Percentiles rank a stretch among this genome's conserved stretches.
phyloP scores from a whole-genome alignment of 2,797 vertebrate species.

The Decapterus maruadsi region DNA sequence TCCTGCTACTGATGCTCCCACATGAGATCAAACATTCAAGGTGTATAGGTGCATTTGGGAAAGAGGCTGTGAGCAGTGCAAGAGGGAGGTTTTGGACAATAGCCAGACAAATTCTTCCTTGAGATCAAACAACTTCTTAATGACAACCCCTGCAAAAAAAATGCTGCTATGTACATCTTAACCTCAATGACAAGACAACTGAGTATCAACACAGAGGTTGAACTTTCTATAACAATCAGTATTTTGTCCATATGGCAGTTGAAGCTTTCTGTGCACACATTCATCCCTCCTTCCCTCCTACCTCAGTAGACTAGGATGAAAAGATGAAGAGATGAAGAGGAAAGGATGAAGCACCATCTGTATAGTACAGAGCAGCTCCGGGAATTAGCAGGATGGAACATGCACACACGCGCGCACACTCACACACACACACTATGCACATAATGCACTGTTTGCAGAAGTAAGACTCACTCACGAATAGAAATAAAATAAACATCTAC shows the following conservation, averaged over 20 bases:
- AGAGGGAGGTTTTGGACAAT: not conserved
- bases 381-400: constrained; percentile 68
- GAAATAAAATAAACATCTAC: constrained; percentile 24
- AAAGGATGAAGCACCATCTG: constrained; percentile 79
- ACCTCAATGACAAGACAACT: not conserved
- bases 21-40: constrained; percentile 1
- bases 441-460: constrained; percentile 33
- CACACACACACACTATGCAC: constrained; percentile 21
- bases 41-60: not conserved
- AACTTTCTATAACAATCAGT: not conserved
- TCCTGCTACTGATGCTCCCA: not conserved
- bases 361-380: constrained; percentile 68
- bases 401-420: constrained; percentile 46
- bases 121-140: constrained; percentile 2
- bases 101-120: not conserved
- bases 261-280: constrained; percentile 30
- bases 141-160: not conserved
- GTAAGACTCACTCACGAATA: not conserved
- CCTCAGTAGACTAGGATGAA: constrained; percentile 72
- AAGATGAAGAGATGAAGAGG: constrained; percentile 75
- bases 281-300: constrained; percentile 40
- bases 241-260: constrained; percentile 54
- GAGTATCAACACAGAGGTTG: not conserved
- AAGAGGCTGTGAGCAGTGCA: not conserved
- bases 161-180: not conserved